These are phyloP conservation scores for Selenia dentaria DNA, from an alignment of 2,888 invertebrate species.

Conservation along the genomic window DNA sequence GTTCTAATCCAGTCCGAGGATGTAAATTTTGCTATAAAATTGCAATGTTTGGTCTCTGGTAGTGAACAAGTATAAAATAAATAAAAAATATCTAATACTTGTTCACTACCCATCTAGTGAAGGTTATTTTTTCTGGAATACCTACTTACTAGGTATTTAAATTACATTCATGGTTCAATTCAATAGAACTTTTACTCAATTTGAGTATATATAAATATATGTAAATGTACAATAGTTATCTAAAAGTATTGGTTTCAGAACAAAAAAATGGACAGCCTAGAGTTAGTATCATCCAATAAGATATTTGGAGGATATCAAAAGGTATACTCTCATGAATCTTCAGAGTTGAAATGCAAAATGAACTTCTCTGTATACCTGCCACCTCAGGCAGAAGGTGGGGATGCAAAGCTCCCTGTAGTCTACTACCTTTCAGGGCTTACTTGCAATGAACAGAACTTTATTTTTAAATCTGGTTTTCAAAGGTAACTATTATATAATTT, in stretches of 20 bases:
- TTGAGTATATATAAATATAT: no score
- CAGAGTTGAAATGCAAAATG: slow-evolving; percentile 93
- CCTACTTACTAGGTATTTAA: no score
- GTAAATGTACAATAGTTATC: no score
- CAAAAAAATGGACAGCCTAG: slow-evolving; percentile 77
- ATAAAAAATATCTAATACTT: no score
- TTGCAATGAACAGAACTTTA: slow-evolving; percentile 98
- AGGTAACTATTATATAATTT: slow-evolving; percentile 56
- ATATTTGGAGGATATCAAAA: slow-evolving; percentile 94
- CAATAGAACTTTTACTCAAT: no score
- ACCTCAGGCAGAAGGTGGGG: slow-evolving; percentile 87
- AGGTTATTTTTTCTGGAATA: no score
- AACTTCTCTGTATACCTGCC: slow-evolving; percentile 97
- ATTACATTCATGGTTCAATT: no score
- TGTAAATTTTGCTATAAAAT: no score
- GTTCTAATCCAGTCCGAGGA: no score
- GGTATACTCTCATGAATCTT: slow-evolving; percentile 92
- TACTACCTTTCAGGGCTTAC: slow-evolving; percentile 97
- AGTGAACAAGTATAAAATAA: no score
- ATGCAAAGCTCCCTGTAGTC: slow-evolving; percentile 90
- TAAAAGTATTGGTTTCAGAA: slow-evolving; percentile 42
- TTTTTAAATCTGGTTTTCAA: slow-evolving; percentile 98
- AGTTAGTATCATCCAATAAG: slow-evolving; percentile 87
- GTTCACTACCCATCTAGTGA: no score
- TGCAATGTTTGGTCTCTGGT: no score